Evolutionary conservation across 2,113 vertebrate genomes (phyloP).

Genomic region (Alouatta palliata): DNA sequence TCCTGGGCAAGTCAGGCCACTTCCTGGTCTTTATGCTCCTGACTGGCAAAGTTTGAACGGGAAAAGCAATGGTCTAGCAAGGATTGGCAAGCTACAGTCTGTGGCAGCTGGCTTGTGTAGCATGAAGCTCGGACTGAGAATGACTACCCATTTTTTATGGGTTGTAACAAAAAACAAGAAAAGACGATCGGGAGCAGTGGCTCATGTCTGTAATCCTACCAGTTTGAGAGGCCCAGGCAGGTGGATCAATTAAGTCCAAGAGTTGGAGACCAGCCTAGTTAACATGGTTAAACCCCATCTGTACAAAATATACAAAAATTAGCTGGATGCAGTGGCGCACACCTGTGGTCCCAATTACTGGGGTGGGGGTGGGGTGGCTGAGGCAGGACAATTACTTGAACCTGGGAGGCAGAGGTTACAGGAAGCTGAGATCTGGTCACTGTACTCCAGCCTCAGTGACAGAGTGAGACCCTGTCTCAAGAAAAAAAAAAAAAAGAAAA

Average conservation of each 20-base stretch:
- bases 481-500: background rate
- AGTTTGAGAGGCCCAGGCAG: background rate
- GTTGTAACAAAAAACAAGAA: background rate
- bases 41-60: background rate
- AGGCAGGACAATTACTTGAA: background rate
- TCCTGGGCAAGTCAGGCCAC: background rate
- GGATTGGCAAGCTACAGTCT: background rate
- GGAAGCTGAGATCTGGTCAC: too few relatives aligned
- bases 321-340: background rate
- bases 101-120: background rate
- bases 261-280: background rate
- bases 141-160: background rate
- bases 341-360: background rate
- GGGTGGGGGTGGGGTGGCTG: too few relatives aligned
- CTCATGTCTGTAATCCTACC: background rate
- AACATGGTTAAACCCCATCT: background rate
- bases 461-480: background rate
- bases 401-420: background rate
- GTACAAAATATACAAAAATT: background rate
- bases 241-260: background rate
- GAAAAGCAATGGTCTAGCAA: background rate
- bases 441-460: background rate
- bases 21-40: background rate
- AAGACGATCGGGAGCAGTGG: background rate
- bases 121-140: background rate